These are phyloP conservation scores for Schlechtendalia chinensis DNA, from an alignment of 1,140 invertebrate genomes.

Conservation along the genomic window DNA sequence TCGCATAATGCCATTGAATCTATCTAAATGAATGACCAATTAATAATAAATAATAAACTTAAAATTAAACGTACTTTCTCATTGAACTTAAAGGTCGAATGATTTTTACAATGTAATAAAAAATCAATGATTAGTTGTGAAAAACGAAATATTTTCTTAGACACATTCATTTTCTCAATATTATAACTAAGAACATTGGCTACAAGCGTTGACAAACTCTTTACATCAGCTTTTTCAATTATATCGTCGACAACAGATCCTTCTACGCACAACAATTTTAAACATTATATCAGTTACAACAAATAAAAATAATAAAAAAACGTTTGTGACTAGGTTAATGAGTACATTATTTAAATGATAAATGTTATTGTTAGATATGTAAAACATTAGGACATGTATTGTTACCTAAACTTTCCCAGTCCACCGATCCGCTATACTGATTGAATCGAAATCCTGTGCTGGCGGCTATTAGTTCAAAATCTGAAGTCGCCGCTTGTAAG, in stretches of 20 bases:
- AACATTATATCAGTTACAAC: not conserved
- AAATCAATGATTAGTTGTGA: constrained; percentile 33
- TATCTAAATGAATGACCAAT: not conserved
- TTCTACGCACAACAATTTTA: not conserved
- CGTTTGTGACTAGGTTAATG: too few species aligned
- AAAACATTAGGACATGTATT: not conserved
- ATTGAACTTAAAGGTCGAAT: constrained; percentile 17
- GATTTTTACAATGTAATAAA: constrained; percentile 20
- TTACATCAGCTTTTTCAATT: constrained; percentile 18
- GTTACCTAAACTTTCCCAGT: constrained; percentile 25
- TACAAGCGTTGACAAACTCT: constrained; percentile 10
- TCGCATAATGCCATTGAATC: constrained; percentile 21
- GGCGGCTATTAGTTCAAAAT: not conserved
- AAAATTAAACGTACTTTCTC: not conserved
- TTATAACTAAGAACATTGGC: constrained; percentile 33
- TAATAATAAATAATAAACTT: not conserved
- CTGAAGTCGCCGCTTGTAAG: not conserved
- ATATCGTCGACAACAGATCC: not conserved
- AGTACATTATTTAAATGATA: too few species aligned
- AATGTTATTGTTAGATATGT: not conserved
- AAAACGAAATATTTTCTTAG: constrained; percentile 28
- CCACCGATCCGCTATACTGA: not conserved
- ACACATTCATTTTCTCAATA: constrained; percentile 29
- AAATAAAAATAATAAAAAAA: not conserved
- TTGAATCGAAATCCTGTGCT: constrained; percentile 8